phyloP scores from a whole-genome alignment of 2,888 invertebrate species.

The Ceriagrion tenellum region DNA sequence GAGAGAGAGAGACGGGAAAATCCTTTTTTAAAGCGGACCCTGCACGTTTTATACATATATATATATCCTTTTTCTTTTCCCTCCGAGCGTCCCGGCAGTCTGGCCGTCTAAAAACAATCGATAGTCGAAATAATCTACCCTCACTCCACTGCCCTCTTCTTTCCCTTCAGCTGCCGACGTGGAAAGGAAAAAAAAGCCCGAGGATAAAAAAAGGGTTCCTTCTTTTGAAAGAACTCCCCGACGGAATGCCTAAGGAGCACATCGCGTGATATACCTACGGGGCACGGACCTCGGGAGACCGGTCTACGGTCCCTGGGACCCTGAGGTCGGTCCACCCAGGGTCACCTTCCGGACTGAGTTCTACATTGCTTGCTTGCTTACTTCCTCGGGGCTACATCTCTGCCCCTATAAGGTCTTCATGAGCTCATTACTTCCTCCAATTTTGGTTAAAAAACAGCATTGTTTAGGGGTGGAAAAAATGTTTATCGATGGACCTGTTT shows the following conservation, averaged over 20 bases:
- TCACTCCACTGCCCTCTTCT: background rate
- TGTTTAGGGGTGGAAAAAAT: no score
- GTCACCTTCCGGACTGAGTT: background rate
- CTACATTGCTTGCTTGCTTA: no score
- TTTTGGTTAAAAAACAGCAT: no score
- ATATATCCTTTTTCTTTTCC: background rate
- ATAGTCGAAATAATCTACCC: conserved; percentile 60
- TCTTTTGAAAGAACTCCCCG: background rate
- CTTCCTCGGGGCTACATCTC: no score
- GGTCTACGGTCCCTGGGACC: background rate
- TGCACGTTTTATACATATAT: background rate
- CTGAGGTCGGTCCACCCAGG: background rate
- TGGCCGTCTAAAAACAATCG: conserved; percentile 55
- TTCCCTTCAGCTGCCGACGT: background rate
- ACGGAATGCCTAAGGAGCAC: conserved; percentile 23
- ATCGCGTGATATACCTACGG: background rate
- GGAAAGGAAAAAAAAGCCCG: background rate
- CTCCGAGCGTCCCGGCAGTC: background rate
- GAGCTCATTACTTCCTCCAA: no score
- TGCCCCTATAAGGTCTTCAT: no score
- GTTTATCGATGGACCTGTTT: no score
- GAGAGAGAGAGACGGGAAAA: background rate
- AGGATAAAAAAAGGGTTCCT: background rate
- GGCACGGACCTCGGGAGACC: background rate
- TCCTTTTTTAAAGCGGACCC: conserved; percentile 57